phyloP scores from a whole-genome alignment of 35 echinoderm and acorn worm species.

The Chiridota heheva region DNA sequence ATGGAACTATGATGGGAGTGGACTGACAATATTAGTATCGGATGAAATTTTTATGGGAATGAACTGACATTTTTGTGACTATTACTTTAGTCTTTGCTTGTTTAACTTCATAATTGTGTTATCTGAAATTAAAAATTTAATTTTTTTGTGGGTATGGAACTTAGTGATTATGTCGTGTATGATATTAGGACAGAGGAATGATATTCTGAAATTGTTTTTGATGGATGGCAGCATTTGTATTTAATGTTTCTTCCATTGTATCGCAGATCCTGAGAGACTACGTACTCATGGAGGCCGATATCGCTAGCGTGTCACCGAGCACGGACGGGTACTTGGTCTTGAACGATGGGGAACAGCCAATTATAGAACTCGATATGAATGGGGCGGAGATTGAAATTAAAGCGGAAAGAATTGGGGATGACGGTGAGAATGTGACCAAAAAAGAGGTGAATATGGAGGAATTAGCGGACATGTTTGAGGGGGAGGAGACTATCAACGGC shows the following conservation, averaged over 20 bases:
- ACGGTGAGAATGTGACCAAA: background rate
- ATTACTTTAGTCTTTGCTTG: no score
- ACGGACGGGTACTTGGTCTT: constrained; percentile 35
- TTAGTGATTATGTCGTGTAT: no score
- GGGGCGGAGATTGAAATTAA: constrained; percentile 29
- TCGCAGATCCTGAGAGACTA: constrained; percentile 39
- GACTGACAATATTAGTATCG: no score
- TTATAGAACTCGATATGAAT: background rate
- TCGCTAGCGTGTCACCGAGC: constrained; percentile 27
- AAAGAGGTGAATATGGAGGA: constrained; percentile 29
- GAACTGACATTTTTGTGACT: no score
- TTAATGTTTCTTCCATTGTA: constrained; percentile 29
- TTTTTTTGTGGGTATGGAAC: no score
- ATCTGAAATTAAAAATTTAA: no score
- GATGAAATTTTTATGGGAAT: no score
- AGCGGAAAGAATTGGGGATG: background rate
- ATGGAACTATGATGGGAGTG: no score
- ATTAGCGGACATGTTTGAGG: constrained; percentile 13
- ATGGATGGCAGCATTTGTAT: no score
- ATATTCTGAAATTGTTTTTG: no score
- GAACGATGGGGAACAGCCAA: background rate
- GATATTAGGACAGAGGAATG: no score
- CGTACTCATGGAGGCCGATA: constrained; percentile 41
- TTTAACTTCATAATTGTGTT: no score
- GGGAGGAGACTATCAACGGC: background rate